A percentile compares a stretch with the other conserved stretches of the same genome.
phyloP scores from a whole-genome alignment of 2,113 vertebrate species.

The Entomyzon cyanotis region DNA sequence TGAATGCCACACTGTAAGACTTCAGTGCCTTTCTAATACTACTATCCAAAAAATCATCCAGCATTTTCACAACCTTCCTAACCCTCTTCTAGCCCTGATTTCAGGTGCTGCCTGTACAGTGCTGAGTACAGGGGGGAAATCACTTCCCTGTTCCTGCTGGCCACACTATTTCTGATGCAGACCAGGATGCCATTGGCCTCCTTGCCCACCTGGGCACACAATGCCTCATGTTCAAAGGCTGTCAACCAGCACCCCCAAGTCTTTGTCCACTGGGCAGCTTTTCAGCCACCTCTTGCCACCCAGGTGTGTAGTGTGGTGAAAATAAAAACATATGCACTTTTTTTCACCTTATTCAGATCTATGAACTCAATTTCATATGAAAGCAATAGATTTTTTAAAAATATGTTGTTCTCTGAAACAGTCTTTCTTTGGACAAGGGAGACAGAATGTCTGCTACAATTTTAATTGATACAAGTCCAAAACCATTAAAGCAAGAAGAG shows the following conservation, averaged over 20 bases:
- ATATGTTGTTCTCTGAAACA: neutral
- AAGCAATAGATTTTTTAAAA: neutral
- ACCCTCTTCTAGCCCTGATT: neutral
- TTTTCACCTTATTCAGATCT: neutral
- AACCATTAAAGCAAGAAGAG: neutral
- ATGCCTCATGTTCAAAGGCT: neutral
- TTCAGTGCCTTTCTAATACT: fast-evolving
- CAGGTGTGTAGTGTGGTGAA: neutral
- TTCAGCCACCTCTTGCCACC: neutral
- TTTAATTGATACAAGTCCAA: neutral
- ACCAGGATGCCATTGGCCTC: neutral
- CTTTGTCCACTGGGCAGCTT: neutral
- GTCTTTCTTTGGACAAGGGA: neutral
- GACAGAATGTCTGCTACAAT: neutral
- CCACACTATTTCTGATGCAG: neutral
- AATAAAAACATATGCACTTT: neutral
- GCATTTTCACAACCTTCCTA: neutral
- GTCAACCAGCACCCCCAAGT: neutral
- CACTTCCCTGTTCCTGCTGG: neutral
- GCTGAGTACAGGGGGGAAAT: neutral
- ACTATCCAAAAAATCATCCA: neutral
- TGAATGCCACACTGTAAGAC: fast-evolving
- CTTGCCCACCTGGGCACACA: neutral
- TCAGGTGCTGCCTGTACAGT: neutral
- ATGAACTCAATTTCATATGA: neutral